Percentiles rank a stretch among this genome's conserved stretches.
Evolutionary conservation across 2,888 invertebrate genomes (phyloP).

Genomic region (Troides aeacus): DNA sequence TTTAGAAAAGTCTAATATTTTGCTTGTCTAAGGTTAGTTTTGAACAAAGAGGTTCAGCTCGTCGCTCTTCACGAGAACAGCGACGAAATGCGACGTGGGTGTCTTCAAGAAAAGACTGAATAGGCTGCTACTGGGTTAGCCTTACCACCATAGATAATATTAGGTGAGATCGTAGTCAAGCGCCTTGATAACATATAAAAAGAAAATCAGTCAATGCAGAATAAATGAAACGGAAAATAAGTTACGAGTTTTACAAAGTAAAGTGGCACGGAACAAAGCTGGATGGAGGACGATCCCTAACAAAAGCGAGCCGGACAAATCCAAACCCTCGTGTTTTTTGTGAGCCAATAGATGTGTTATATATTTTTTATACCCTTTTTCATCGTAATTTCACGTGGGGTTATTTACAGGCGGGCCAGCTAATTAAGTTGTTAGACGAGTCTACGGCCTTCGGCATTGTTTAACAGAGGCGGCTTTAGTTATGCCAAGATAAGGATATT

Average conservation of each 20-base stretch:
- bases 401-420: conserved; percentile 77
- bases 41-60: no score
- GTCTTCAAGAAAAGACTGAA: no score
- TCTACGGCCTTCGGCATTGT: conserved; percentile 67
- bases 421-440: conserved; percentile 79
- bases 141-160: no score
- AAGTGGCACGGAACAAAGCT: conserved; percentile 36
- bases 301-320: conserved; percentile 73
- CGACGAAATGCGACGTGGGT: no score
- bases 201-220: no score
- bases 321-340: conserved; percentile 71
- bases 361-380: conserved; percentile 76
- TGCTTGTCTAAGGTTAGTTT: no score
- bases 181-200: no score
- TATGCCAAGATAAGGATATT: conserved; percentile 62
- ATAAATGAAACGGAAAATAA: conserved; percentile 11
- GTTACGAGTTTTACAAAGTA: conserved; percentile 31
- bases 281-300: conserved; percentile 68
- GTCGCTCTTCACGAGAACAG: no score
- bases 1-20: background rate
- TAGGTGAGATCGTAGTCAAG: no score
- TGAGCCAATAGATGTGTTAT: conserved; percentile 78
- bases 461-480: conserved; percentile 66
- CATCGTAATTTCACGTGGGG: conserved; percentile 77
- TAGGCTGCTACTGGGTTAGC: no score